Conservation (phyloP, 2,888 invertebrate species). For the Lysandra coridon region DNA sequence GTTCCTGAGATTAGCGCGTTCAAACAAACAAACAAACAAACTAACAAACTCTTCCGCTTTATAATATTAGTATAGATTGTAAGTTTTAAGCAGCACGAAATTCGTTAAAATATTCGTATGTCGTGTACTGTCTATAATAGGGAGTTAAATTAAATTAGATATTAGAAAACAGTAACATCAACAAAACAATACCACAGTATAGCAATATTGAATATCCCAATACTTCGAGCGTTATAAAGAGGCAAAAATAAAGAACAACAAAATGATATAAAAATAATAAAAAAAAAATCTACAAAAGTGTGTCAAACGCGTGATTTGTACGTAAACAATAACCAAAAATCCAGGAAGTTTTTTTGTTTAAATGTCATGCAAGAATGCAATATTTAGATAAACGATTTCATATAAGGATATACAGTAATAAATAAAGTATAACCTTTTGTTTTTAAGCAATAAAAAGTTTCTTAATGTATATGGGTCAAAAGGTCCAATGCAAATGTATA, state of each 20-base stretch:
- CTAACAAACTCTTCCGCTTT: no score
- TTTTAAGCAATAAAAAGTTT: neutral
- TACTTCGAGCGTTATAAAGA: no score
- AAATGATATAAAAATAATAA: neutral
- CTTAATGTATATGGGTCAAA: neutral
- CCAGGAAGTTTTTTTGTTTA: neutral
- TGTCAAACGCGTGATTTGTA: neutral
- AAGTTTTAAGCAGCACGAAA: no score
- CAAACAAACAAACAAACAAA: no score
- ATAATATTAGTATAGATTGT: no score
- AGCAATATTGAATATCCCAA: no score
- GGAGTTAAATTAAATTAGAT: no score
- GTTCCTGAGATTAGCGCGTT: no score
- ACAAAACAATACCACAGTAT: no score
- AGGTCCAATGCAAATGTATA: neutral
- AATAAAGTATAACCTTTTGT: slow-evolving; percentile 3
- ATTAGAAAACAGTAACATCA: no score
- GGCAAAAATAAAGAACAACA: neutral
- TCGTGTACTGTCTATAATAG: no score
- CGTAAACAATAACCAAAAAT: neutral
- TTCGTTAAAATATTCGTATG: no score
- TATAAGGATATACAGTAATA: neutral
- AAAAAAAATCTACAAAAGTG: neutral
- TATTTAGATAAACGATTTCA: neutral
- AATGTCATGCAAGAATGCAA: neutral